Evolutionary conservation across 2,113 vertebrate species (phyloP).

Genomic region (Herpetotheres cachinnans): DNA sequence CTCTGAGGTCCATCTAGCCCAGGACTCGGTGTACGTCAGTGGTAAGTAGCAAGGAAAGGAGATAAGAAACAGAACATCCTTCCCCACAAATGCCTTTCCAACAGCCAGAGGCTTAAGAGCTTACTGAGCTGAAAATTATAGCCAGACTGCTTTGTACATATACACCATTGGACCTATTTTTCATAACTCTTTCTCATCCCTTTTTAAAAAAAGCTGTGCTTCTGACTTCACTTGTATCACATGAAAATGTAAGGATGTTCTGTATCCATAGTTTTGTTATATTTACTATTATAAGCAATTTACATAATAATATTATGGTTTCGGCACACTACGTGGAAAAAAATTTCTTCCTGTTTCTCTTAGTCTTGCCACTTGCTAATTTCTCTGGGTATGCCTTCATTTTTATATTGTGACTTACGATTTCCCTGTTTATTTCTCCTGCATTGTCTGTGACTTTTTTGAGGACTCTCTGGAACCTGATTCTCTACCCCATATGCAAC

Average conservation of each 20-base stretch:
- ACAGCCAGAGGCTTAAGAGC: not conserved
- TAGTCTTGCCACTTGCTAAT: not conserved
- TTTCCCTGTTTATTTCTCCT: not conserved
- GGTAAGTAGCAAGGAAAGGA: not conserved
- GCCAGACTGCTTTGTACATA: not conserved
- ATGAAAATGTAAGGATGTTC: not conserved
- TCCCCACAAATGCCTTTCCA: slow-evolving; percentile 1
- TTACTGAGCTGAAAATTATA: not conserved
- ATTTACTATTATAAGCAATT: not conserved
- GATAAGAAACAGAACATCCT: slow-evolving; percentile 13
- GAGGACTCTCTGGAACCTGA: not conserved
- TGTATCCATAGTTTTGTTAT: not conserved
- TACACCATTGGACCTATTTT: not conserved
- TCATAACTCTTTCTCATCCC: not conserved
- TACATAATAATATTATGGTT: not conserved
- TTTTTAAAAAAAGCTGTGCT: not conserved
- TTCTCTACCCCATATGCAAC: not conserved
- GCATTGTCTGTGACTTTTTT: accelerated
- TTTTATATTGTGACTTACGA: not conserved
- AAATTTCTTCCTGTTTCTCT: not conserved
- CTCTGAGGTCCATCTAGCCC: not conserved
- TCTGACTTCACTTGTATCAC: not conserved
- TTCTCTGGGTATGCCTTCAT: not conserved
- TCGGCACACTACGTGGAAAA: not conserved
- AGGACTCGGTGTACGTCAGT: not conserved